Evolutionary conservation across 2,797 vertebrate species (phyloP).

Genomic region (Alectoris magna): DNA sequence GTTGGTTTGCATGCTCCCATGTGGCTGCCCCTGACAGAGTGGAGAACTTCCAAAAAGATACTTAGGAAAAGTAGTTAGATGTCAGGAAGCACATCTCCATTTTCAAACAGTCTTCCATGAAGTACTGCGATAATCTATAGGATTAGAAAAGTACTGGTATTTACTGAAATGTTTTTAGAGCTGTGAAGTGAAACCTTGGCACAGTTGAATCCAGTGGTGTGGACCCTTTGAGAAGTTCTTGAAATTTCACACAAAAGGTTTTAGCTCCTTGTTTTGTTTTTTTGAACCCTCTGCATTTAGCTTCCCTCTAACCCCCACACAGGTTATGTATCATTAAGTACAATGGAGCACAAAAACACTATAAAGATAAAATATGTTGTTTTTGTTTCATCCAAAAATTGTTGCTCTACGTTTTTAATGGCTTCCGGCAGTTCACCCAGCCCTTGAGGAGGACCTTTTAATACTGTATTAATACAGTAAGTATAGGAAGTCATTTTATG

Average conservation of each 20-base stretch:
- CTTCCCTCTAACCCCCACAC: neutral
- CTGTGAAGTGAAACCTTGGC: neutral
- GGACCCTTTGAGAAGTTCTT: neutral
- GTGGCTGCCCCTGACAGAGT: slow-evolving; percentile 72
- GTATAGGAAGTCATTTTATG: slow-evolving; percentile 65
- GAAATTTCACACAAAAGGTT: neutral
- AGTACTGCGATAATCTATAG: neutral
- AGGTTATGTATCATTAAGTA: slow-evolving; percentile 27
- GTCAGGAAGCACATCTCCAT: slow-evolving; percentile 31
- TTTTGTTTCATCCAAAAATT: slow-evolving; percentile 48
- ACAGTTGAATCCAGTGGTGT: neutral
- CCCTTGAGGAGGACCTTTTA: slow-evolving; percentile 51
- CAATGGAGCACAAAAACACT: slow-evolving; percentile 28
- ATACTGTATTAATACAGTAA: slow-evolving; percentile 62
- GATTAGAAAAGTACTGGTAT: slow-evolving; percentile 30
- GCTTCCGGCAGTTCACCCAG: slow-evolving; percentile 44
- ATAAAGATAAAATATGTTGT: slow-evolving; percentile 23
- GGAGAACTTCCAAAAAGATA: slow-evolving; percentile 74
- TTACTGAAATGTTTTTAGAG: slow-evolving; percentile 10
- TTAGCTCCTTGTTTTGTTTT: neutral
- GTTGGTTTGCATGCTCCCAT: slow-evolving; percentile 75
- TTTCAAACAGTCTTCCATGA: slow-evolving; percentile 53
- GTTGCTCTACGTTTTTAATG: slow-evolving; percentile 48
- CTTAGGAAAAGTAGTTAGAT: slow-evolving; percentile 62
- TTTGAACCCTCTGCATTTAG: neutral